Base-by-base conservation (phyloP, 1,140 invertebrate species). In the Mya arenaria region DNA sequence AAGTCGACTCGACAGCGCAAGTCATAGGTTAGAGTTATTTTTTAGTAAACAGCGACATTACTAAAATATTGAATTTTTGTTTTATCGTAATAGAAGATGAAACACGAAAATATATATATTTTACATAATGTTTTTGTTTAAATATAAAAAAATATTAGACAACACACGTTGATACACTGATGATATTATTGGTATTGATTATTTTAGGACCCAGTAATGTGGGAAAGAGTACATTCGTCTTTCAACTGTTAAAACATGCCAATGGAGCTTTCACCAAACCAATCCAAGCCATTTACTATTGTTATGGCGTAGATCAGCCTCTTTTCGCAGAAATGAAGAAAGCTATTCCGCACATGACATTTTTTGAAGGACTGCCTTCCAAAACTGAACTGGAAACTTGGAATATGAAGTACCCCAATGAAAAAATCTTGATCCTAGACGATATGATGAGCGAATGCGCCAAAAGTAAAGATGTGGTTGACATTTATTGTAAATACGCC, bases 291-390 rank as follows among this genome's bases (percentile, higher is more conserved):
- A 48, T 69, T 23, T 69, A 48, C 28, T 69, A 48, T 69, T 69
- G 66, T 44, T 69, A 69, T 30, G 52, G 66, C 28, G 66, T 69
- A 10, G 66, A 69, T 48, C 66, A 69, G 52, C 66, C 66, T 25
- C 25, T 69, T n/a, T 69, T 5, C 25, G 37, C 66, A 6, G 39
- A 69, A 44, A 69, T 69, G 39, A 69, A 69, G 52, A 69, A 48
- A 30, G 41, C 30, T 25, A 52, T 69, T 48, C 66, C 66, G 3
- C 4, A 69, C 28, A 69, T 69, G 4, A 48, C 66, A 10, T 69
- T 48, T 44, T 48, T 52, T n/a, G 39, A 69, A 28, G 66, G 66
- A 17, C 66, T 48, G 13, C 66, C 41, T 28, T n/a, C 39, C 2
- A 69, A 69, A 69, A 25, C 66, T 48, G 66, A 69, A 48, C 41